These are phyloP conservation scores for Cladopsammia gracilis DNA, from an alignment of 64 coral and sea anemone genomes.

Conservation along the genomic window DNA sequence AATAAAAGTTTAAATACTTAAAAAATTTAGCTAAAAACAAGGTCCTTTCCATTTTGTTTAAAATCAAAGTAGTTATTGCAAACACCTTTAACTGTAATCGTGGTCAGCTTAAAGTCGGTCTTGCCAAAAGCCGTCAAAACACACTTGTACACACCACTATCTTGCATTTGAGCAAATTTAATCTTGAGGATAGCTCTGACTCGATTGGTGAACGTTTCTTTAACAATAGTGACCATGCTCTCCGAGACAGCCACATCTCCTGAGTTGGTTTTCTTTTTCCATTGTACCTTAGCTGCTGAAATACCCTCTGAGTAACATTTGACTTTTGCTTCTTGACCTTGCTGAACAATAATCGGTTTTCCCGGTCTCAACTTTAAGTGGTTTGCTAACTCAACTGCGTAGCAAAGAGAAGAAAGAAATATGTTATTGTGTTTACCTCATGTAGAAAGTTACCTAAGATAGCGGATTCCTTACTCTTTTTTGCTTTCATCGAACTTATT, in stretches of 20 bases:
- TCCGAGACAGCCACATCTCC: not conserved
- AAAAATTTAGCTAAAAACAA: too few relatives aligned
- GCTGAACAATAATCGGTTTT: not conserved
- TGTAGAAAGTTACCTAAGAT: too few relatives aligned
- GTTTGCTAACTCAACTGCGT: too few relatives aligned
- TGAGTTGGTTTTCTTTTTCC: not conserved
- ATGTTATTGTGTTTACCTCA: too few relatives aligned
- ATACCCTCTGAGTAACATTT: slow-evolving; percentile 3
- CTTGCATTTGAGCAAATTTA: not conserved
- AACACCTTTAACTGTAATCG: not conserved
- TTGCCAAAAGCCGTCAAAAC: not conserved
- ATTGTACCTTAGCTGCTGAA: not conserved
- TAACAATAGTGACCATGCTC: not conserved
- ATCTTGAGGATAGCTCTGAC: not conserved
- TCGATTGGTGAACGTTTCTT: not conserved
- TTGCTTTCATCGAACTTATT: too few relatives aligned
- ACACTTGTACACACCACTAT: slow-evolving; percentile 19
- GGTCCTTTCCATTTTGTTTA: too few relatives aligned
- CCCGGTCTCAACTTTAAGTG: too few relatives aligned
- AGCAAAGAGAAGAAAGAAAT: too few relatives aligned
- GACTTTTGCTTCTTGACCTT: not conserved
- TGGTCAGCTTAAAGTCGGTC: not conserved
- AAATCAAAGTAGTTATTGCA: too few relatives aligned
- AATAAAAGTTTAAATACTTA: too few relatives aligned
- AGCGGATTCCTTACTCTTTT: too few relatives aligned